Base-by-base conservation (phyloP, 2,888 invertebrate genomes). In the Helobdella robusta region DNA sequence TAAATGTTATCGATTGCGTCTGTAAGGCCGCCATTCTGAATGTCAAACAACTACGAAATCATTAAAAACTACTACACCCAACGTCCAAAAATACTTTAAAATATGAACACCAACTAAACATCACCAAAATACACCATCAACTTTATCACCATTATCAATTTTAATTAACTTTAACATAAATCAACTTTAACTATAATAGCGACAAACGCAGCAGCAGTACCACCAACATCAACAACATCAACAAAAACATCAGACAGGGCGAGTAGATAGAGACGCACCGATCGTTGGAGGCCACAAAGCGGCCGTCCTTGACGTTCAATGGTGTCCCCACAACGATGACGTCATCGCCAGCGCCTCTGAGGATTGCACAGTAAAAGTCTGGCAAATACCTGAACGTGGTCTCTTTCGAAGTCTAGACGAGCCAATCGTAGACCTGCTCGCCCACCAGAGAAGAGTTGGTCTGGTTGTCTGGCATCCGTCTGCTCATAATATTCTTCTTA, bases 291-390 rank as follows among this genome's bases (percentile, higher is more conserved):
- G 94, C 20, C 94, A 95, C 81, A 86, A 87, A 71, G 90, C 90
- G 68, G 88, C 91, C 64, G 91, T 93, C 64, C 82, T 91, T 73
- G 92, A 93, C 80, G 86, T 93, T 72, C 90, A 91, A 77, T 95
- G 92, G 92, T 91, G 91, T 81, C 94, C 94, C 36, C 93, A 93
- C 83, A 91, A 95, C 81, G 94, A 95, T 82, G 89, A 94, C 81
- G 86, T 93, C 74, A 91, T 94, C 73, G 93, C 94, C 11, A 91
- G 91, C 65, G 89, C 89, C 76, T 91, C 92, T 66, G 94, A 95
- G 79, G 94, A 95, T 81, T 91, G 91, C 80, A 90, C 92, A 73
- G 89, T 91, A 58, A 82, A 77, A 69, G 68, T 72, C 81, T 93
- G 92, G 92, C 87, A 91, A 78, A 91, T 95, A 73, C 90, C 94